Evolutionary conservation across 2,797 vertebrate species (phyloP), one percentile per base, ranked within the genome.

Genomic region (Gila robusta): DNA sequence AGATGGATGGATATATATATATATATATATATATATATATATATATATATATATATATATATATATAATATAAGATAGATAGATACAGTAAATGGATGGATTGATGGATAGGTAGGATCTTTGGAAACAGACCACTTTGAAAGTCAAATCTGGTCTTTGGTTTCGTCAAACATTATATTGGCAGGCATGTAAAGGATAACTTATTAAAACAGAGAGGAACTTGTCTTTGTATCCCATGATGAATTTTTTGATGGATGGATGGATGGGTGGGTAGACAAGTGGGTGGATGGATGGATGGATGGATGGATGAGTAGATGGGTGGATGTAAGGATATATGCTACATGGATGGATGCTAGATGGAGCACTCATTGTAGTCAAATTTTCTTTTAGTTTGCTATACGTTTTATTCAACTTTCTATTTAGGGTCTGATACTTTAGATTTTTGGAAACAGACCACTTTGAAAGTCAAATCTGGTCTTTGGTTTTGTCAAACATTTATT

Each of bases 111-210:
- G 17, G 1, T 21, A 3, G 54, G 52, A 21, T 21, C 17, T 54
- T 21, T 19, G 52, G 17, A n/a, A 10, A 19, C 12, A 23, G 26
- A 47, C 82, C 76, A 62, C 69, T 67, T 81, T 82, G 74, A 72
- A 69, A 71, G 72, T 52, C 39, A 77, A 56, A 81, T 39, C 12
- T 16, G 64, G n/a, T 54, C 67, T 83, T 47, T 82, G 52, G 67
- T 81, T 59, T 81, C 71, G 69, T 69, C 64, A 62, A 85, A 79
- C 76, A 79, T 79, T 79, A 47, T 39, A 28, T 73, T 59, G 86
- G 70, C 37, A 77, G 37, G 6, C 28, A 47, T 56, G 21, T 32
- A 14, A 47, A 69, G 44, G 64, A 59, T 76, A 49, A 81, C 54
- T 77, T 47, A 35, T 84, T 69, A 87, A 81, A 44, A 76, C 82